phyloP scores from a whole-genome alignment of 2,113 vertebrate genomes.

The Sinocyclocheilus anophthalmus region DNA sequence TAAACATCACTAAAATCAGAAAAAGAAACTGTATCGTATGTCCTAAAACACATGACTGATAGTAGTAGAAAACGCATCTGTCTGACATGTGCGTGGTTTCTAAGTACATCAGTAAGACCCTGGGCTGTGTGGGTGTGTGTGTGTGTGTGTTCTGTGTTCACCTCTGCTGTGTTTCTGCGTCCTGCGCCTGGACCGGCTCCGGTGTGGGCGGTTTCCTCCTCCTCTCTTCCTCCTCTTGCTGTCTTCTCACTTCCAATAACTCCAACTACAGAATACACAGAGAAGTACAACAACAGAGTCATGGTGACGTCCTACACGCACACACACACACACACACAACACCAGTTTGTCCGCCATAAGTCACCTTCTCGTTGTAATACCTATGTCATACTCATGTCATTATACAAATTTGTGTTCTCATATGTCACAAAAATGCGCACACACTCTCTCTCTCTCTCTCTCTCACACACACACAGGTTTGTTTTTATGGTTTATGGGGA shows the following conservation, averaged over 20 bases:
- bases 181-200: conserved; percentile 77
- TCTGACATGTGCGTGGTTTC: neutral
- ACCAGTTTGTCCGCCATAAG: rapidly evolving
- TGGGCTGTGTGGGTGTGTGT: neutral
- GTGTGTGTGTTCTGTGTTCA: conserved; percentile 56
- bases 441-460: no score
- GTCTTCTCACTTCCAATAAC: conserved; percentile 92
- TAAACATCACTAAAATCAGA: neutral
- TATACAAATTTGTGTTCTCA: no score
- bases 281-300: neutral
- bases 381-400: rapidly evolving
- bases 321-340: neutral
- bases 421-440: no score
- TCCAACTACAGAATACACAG: conserved; percentile 78
- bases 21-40: neutral
- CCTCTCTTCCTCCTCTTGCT: conserved; percentile 92
- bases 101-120: neutral
- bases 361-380: rapidly evolving
- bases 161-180: conserved; percentile 81
- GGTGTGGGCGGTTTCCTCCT: conserved; percentile 85
- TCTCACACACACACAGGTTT: no score
- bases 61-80: neutral
- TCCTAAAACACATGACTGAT: neutral
- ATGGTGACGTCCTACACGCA: neutral
- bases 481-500: no score